phyloP scores from a whole-genome alignment of 2,113 vertebrate species.

The Gavialis gangeticus region DNA sequence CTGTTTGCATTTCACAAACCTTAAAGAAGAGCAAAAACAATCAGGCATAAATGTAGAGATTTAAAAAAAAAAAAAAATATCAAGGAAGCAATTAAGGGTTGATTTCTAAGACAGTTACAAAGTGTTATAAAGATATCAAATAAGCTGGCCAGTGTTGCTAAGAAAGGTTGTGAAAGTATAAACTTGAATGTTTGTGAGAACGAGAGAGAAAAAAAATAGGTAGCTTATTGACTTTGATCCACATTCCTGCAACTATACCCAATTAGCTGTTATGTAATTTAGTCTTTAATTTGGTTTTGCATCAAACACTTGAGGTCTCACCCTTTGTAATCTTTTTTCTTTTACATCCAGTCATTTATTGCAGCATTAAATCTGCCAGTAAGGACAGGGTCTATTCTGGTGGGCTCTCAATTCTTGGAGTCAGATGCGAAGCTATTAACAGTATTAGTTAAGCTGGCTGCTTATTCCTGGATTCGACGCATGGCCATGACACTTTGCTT shows the following conservation, averaged over 20 bases:
- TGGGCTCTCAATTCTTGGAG: background rate
- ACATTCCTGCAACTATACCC: rapidly evolving
- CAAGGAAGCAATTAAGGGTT: background rate
- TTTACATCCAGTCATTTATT: rapidly evolving
- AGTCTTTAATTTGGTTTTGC: background rate
- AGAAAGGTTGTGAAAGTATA: background rate
- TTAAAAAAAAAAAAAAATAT: background rate
- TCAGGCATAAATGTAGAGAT: background rate
- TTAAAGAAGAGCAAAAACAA: rapidly evolving
- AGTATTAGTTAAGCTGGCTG: background rate
- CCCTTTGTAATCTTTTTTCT: background rate
- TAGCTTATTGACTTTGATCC: background rate
- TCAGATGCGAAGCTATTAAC: background rate
- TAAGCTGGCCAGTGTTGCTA: background rate
- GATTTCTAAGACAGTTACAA: rapidly evolving
- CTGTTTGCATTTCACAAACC: background rate
- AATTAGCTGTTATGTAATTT: background rate
- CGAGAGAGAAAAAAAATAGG: background rate
- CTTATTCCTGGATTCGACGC: background rate
- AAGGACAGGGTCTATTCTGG: background rate
- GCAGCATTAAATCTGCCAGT: rapidly evolving
- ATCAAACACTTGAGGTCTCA: background rate
- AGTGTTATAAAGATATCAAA: background rate
- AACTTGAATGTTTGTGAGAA: rapidly evolving
- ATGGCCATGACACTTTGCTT: background rate